phyloP scores from a whole-genome alignment of 2,797 vertebrate genomes.

The Eulemur albifrons region DNA sequence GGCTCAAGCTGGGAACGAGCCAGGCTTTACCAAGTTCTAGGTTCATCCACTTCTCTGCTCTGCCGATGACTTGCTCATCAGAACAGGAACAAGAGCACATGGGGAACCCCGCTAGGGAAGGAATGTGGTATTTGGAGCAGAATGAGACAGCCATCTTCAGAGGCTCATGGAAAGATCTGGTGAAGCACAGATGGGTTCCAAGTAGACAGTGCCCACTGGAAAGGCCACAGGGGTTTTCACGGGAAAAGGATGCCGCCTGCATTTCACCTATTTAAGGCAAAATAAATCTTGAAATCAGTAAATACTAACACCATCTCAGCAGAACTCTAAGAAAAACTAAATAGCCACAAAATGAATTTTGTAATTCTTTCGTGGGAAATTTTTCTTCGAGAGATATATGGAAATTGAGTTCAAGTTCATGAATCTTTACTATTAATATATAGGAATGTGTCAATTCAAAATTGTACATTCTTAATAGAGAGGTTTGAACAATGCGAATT shows the following conservation, averaged over 20 bases:
- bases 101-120: neutral
- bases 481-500: conserved; percentile 44
- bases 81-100: neutral
- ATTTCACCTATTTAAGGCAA: neutral
- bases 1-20: neutral
- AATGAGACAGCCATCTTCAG: neutral
- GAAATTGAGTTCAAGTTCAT: conserved; percentile 9
- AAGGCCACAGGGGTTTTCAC: neutral
- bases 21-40: neutral
- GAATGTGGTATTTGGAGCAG: neutral
- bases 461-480: neutral
- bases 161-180: neutral
- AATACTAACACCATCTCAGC: neutral
- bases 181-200: too few species aligned
- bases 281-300: neutral
- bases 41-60: neutral
- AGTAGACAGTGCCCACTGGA: neutral
- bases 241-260: neutral
- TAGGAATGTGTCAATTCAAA: neutral
- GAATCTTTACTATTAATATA: neutral
- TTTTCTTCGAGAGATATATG: neutral
- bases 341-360: neutral
- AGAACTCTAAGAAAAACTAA: neutral
- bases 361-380: neutral
- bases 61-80: neutral